Evolutionary conservation across 2,113 vertebrate genomes (phyloP).

Genomic region (Labeo catla): DNA sequence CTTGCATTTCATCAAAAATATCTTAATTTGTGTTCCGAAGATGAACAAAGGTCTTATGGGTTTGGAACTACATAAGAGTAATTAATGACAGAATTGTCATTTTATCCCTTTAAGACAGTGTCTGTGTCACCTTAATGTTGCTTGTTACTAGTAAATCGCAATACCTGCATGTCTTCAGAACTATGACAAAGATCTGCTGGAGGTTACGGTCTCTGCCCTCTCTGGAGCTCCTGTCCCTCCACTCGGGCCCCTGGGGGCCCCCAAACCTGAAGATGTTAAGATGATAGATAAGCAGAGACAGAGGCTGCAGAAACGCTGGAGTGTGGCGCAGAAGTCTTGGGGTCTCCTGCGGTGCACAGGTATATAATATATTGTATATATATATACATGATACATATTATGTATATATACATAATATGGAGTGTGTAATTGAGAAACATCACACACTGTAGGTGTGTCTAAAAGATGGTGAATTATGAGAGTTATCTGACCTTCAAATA

Average conservation of each 20-base stretch:
- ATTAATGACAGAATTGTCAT: too few relatives aligned
- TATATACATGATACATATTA: too few relatives aligned
- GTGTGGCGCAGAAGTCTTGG: slow-evolving; percentile 68
- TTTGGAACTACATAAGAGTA: too few relatives aligned
- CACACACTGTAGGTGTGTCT: too few relatives aligned
- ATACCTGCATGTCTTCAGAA: slow-evolving; percentile 31
- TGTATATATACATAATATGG: too few relatives aligned
- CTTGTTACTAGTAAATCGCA: background rate
- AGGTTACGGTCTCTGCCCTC: slow-evolving; percentile 67
- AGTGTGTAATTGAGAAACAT: background rate
- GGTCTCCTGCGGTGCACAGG: slow-evolving; percentile 68
- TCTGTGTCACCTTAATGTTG: background rate
- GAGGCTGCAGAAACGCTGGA: slow-evolving; percentile 69
- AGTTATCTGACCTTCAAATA: background rate
- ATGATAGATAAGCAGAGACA: slow-evolving; percentile 68
- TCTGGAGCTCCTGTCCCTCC: slow-evolving; percentile 66
- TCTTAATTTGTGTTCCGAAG: too few relatives aligned
- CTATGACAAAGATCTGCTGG: slow-evolving; percentile 55
- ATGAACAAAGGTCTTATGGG: too few relatives aligned
- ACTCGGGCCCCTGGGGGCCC: slow-evolving; percentile 60
- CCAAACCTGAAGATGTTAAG: slow-evolving; percentile 57
- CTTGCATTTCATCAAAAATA: too few relatives aligned
- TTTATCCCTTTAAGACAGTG: too few relatives aligned
- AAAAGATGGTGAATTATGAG: background rate
- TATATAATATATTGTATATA: slow-evolving; percentile 9